Base-by-base conservation (phyloP, 2,797 vertebrate genomes). In the Echiichthys vipera region DNA sequence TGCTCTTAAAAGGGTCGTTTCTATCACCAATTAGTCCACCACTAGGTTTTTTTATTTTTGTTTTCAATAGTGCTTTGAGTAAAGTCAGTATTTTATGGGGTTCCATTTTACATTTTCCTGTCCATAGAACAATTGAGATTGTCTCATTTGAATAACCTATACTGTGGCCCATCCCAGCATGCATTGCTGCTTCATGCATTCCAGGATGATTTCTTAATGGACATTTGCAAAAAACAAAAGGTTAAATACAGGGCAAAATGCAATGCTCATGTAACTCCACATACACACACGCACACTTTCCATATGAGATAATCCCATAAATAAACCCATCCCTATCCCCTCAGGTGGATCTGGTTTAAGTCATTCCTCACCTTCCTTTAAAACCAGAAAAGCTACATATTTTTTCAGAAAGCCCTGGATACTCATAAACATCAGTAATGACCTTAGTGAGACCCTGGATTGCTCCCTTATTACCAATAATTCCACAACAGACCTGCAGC, bases 371-470 rank as follows among this genome's bases (percentile, higher is more conserved):
- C 46, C 39, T 64, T 64, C n/a, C 27, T 53, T n/a, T 7, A 27
- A 46, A 54, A 46, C 59, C 61, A 58, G 34, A 53, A 24, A 22
- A 24, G 46, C 45, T 73, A 29, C 27, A 66, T 39, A 66, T 43
- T 30, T 37, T 56, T 74, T 55, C 58, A 39, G 15, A 77, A 77
- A 77, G 10, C 82, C 59, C 68, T 49, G 25, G 69, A 62, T 22
- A 13, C 71, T 73, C 65, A 74, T 77, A 69, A 81, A 80, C 39
- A 75, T 83, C 54, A 68, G 78, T 68, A 83, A 68, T 43, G 50
- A 43, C 50, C 36, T 39, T 7, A 7, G 18, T 42, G 13, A 49
- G 45, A 61, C 17, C 12, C 25, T 43, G 18, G 0, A 53, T 27
- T 37, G 29, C 71, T 84, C 71, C 62, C 78, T 47, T n/a, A 64